phyloP scores from a whole-genome alignment of 1,140 invertebrate species.

The Heterodera schachtii region DNA sequence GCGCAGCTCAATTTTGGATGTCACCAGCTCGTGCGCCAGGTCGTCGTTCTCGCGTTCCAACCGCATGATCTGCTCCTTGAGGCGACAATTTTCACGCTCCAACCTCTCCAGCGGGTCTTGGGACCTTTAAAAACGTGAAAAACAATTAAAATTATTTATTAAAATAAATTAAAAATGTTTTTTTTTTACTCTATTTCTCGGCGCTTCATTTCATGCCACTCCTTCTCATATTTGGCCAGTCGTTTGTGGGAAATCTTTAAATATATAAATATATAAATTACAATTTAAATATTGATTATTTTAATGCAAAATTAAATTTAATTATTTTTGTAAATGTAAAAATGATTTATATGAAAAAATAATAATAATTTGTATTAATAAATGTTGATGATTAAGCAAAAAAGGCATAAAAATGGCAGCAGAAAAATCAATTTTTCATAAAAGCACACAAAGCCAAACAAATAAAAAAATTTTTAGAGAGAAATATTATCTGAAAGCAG shows the following conservation, averaged over 20 bases:
- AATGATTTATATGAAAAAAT: not conserved
- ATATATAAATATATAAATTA: conserved; percentile 14
- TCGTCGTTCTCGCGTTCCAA: conserved; percentile 75
- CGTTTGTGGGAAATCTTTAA: conserved; percentile 74
- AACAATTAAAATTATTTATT: not conserved
- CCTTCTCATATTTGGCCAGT: conserved; percentile 91
- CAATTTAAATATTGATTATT: conserved; percentile 3
- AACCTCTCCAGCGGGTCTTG: conserved; percentile 72
- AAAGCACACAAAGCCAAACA: not conserved
- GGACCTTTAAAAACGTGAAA: conserved; percentile 19
- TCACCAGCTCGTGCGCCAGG: conserved; percentile 73
- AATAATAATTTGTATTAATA: no score
- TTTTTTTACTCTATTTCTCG: conserved; percentile 67
- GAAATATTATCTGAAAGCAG: no score
- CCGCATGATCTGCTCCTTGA: conserved; percentile 69
- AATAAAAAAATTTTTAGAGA: no score
- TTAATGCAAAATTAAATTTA: no score
- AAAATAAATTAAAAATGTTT: not conserved
- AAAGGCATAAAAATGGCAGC: no score
- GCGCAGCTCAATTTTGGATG: conserved; percentile 71
- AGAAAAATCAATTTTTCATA: no score
- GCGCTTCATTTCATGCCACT: conserved; percentile 81
- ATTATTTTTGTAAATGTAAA: no score
- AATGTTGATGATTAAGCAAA: no score
- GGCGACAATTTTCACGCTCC: conserved; percentile 70